Conservation (phyloP, 1,140 invertebrate genomes). For the Lysiphlebus fabarum region DNA sequence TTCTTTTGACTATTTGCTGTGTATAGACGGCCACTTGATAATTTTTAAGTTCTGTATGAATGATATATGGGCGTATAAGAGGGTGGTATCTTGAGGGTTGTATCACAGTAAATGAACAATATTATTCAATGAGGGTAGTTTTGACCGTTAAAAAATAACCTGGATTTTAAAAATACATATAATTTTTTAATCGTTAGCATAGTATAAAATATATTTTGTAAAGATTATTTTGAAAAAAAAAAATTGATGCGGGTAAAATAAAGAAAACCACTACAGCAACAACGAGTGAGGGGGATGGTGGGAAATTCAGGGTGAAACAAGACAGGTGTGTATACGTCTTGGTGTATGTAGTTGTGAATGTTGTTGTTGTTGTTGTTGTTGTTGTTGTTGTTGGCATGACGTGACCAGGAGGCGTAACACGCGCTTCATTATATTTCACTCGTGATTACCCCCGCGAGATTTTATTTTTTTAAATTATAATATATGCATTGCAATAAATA, state of each 20-base stretch:
- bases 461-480: slow-evolving; percentile 21
- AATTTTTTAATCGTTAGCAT: slow-evolving; percentile 44
- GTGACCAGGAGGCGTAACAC: slow-evolving; percentile 41
- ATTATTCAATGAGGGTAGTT: slow-evolving; percentile 43
- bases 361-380: no score
- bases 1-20: background rate
- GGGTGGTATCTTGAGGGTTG: slow-evolving; percentile 14
- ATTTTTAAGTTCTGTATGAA: background rate
- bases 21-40: background rate
- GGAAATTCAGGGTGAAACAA: background rate
- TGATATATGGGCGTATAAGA: background rate
- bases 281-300: no score
- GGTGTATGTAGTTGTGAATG: slow-evolving; percentile 11
- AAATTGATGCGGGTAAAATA: slow-evolving; percentile 20
- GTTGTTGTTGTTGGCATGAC: slow-evolving; percentile 12
- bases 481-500: no score
- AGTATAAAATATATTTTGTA: slow-evolving; percentile 31
- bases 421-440: slow-evolving; percentile 5
- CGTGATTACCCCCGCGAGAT: slow-evolving; percentile 29
- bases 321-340: slow-evolving; percentile 43
- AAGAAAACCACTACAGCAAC: no score
- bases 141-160: slow-evolving; percentile 21
- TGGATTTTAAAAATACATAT: no score
- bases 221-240: background rate
- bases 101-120: slow-evolving; percentile 29